A percentile compares a stretch with the other conserved stretches of the same genome.
Evolutionary conservation across 1,140 invertebrate genomes (phyloP).

Genomic region (Drosophila subpulchrella): DNA sequence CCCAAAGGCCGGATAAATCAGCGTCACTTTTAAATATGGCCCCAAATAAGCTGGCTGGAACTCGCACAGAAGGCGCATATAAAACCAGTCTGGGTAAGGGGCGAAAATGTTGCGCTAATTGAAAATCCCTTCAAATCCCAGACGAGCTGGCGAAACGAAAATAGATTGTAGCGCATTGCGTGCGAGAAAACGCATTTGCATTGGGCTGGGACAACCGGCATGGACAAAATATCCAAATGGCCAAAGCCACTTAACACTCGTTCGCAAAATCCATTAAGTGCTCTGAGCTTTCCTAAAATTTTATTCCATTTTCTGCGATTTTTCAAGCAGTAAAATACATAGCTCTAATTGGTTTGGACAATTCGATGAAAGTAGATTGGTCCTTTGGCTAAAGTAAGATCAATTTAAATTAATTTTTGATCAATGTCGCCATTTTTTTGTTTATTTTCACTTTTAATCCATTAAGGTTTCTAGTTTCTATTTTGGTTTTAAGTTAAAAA

Average conservation of each 20-base stretch:
- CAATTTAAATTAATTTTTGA: neutral
- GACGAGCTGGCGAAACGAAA: conserved; percentile 49
- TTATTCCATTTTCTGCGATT: conserved; percentile 30
- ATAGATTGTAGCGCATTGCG: conserved; percentile 66
- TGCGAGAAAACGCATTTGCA: conserved; percentile 56
- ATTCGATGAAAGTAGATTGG: neutral
- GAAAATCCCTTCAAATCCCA: conserved; percentile 75
- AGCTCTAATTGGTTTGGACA: conserved; percentile 31
- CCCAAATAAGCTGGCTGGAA: conserved; percentile 58
- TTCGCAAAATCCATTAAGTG: conserved; percentile 71
- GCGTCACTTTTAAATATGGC: conserved; percentile 62
- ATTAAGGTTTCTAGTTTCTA: too few species aligned
- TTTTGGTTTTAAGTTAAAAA: too few species aligned
- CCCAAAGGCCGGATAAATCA: conserved; percentile 47
- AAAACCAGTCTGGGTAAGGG: conserved; percentile 13
- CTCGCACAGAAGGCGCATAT: neutral
- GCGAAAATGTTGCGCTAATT: conserved; percentile 59
- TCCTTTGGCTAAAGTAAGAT: neutral
- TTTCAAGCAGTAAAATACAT: conserved; percentile 24
- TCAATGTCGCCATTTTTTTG: too few species aligned
- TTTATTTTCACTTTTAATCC: too few species aligned
- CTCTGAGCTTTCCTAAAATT: conserved; percentile 40
- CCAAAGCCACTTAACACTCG: conserved; percentile 76
- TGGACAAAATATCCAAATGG: conserved; percentile 58
- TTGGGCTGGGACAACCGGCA: conserved; percentile 5